phyloP scores from a whole-genome alignment of 2,888 invertebrate species.

The Andrena camellia region DNA sequence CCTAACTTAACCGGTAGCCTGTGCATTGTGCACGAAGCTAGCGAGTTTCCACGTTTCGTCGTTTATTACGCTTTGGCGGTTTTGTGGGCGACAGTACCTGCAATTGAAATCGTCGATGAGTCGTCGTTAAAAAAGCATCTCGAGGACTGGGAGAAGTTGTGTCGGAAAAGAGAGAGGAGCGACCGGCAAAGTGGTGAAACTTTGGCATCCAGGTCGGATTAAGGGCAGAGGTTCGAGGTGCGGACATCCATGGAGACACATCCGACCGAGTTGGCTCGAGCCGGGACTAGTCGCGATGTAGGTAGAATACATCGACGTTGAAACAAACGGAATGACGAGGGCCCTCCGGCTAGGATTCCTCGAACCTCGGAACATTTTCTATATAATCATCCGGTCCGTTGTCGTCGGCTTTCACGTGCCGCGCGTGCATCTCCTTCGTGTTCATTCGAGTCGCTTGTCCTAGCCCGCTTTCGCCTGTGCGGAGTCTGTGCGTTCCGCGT shows the following conservation, averaged over 20 bases:
- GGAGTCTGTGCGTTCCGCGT: neutral
- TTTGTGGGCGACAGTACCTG: conserved; percentile 20
- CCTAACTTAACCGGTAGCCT: too few relatives aligned
- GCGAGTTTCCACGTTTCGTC: conserved; percentile 26
- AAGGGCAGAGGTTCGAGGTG: conserved; percentile 5
- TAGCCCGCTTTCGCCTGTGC: neutral
- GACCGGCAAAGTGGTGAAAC: conserved; percentile 13
- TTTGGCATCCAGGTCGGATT: conserved; percentile 3
- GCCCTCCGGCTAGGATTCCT: conserved; percentile 36
- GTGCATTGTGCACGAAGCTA: neutral
- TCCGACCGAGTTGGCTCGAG: neutral
- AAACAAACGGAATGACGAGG: conserved; percentile 49
- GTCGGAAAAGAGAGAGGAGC: neutral
- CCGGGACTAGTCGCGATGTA: neutral
- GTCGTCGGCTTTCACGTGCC: conserved; percentile 43
- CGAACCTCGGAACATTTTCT: conserved; percentile 65
- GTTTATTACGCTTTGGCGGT: conserved; percentile 41
- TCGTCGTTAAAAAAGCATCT: conserved; percentile 39
- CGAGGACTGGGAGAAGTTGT: neutral
- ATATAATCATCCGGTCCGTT: conserved; percentile 75
- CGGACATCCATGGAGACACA: neutral
- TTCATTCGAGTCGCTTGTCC: conserved; percentile 22
- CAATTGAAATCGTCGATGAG: conserved; percentile 40
- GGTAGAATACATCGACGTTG: conserved; percentile 12
- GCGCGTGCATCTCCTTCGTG: conserved; percentile 33